A percentile compares a stretch with the other conserved stretches of the same genome.
Evolutionary conservation across 2,888 invertebrate genomes (phyloP).

Genomic region (Molanna angustata): DNA sequence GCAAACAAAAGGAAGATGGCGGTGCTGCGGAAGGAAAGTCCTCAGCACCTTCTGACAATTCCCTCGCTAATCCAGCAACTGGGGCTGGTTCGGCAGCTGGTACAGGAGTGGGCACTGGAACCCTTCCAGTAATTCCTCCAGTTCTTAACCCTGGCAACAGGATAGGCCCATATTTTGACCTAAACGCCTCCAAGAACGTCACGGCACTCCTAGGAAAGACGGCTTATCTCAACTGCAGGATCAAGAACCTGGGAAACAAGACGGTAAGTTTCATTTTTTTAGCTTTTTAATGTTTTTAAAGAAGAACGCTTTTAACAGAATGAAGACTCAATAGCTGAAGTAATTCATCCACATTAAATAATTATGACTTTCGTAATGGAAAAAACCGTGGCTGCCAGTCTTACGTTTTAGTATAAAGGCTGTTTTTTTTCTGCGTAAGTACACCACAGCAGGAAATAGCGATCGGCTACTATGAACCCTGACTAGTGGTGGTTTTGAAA

Average conservation of each 20-base stretch:
- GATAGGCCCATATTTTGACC: constrained; percentile 72
- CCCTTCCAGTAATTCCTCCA: not conserved
- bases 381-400: not conserved
- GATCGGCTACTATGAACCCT: no score
- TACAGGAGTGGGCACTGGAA: not conserved
- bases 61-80: constrained; percentile 13
- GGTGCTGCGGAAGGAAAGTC: constrained; percentile 9
- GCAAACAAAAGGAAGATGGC: constrained; percentile 27
- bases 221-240: constrained; percentile 84
- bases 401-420: no score
- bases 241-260: constrained; percentile 87
- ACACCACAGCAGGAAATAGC: no score
- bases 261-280: constrained; percentile 63
- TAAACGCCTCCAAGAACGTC: constrained; percentile 67
- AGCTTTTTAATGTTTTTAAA: not conserved
- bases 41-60: constrained; percentile 19
- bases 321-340: not conserved
- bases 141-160: not conserved
- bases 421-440: no score
- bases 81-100: constrained; percentile 8
- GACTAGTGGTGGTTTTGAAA: no score
- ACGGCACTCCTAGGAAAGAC: constrained; percentile 87
- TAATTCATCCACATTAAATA: not conserved
- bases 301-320: not conserved
- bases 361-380: not conserved